Percentiles rank a stretch among this genome's conserved stretches.
Evolutionary conservation across 2,888 invertebrate genomes (phyloP).

Genomic region (Deroplatys truncata): DNA sequence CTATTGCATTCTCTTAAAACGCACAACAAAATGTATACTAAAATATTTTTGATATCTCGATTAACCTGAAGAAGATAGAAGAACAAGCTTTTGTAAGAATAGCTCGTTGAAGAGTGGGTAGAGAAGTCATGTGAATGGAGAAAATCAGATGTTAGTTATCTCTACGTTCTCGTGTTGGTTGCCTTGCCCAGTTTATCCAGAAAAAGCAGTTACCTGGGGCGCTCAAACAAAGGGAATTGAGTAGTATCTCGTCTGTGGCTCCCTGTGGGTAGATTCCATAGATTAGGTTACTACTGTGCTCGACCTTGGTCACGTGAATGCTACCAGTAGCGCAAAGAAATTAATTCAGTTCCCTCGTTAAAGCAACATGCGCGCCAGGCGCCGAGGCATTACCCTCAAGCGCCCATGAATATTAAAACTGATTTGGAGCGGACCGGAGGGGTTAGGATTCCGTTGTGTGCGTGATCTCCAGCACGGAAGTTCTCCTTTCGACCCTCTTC

Average conservation of each 20-base stretch:
- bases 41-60: too few relatives aligned
- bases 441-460: not conserved
- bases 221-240: not conserved
- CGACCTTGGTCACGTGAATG: not conserved
- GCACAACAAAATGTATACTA: too few relatives aligned
- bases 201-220: too few relatives aligned
- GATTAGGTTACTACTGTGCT: not conserved
- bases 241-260: not conserved
- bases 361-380: not conserved
- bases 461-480: not conserved
- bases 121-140: too few relatives aligned
- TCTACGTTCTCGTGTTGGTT: too few relatives aligned
- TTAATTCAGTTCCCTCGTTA: not conserved
- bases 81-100: too few relatives aligned
- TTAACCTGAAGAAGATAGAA: too few relatives aligned
- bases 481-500: not conserved
- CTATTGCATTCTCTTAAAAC: too few relatives aligned
- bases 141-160: too few relatives aligned
- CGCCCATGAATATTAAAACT: not conserved
- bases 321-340: not conserved
- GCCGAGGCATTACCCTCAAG: not conserved
- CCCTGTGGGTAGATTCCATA: not conserved
- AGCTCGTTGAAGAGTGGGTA: too few relatives aligned
- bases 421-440: not conserved
- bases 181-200: too few relatives aligned